phyloP scores from a whole-genome alignment of 2,888 invertebrate genomes.

The Cheilosia soror region DNA sequence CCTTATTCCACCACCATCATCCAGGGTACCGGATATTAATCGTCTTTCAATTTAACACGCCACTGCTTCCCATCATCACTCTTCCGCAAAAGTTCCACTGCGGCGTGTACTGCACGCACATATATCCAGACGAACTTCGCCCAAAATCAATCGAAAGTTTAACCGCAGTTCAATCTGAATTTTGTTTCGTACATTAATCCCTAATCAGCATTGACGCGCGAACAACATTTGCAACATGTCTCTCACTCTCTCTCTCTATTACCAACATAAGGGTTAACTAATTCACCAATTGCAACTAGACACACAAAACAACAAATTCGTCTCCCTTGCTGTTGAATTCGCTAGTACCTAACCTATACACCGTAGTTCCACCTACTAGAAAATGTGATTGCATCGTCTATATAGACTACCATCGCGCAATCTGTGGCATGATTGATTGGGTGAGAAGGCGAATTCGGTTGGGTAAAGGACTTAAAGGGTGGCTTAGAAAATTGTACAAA shows the following conservation, averaged over 20 bases:
- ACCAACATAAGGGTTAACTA: constrained; percentile 1
- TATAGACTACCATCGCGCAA: background rate
- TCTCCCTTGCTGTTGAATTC: background rate
- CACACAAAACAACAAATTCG: constrained; percentile 59
- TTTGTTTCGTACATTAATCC: constrained; percentile 64
- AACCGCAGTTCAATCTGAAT: constrained; percentile 73
- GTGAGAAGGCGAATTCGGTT: background rate
- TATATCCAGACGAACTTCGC: background rate
- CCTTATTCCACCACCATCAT: background rate
- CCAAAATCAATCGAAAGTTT: constrained; percentile 66
- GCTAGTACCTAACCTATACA: background rate
- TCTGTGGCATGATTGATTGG: constrained; percentile 37
- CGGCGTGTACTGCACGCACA: background rate
- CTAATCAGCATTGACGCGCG: constrained; percentile 65
- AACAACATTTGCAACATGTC: constrained; percentile 62
- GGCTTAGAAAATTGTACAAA: constrained; percentile 60
- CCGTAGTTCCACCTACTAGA: background rate
- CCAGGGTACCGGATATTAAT: constrained; percentile 66
- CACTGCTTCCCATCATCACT: constrained; percentile 70
- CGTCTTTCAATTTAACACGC: constrained; percentile 73
- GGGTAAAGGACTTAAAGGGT: constrained; percentile 34
- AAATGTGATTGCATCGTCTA: constrained; percentile 39
- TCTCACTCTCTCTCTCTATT: background rate
- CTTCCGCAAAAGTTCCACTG: constrained; percentile 34
- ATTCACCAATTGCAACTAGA: constrained; percentile 9